phyloP scores from a whole-genome alignment of 2,113 vertebrate species.

The Hypomesus transpacificus region DNA sequence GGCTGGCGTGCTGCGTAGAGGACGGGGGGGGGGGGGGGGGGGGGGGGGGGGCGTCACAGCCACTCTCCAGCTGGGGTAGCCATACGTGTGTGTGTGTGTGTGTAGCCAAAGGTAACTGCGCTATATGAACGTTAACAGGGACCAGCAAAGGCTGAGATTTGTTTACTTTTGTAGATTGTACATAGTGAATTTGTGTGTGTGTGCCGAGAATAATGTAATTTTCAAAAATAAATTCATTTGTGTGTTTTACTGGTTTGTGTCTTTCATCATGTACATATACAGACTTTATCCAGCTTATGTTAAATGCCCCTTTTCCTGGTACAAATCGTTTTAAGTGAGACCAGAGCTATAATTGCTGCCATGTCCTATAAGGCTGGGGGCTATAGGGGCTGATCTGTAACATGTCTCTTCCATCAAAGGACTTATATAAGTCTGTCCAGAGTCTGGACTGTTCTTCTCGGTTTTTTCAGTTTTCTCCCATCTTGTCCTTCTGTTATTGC shows the following conservation, averaged over 20 bases:
- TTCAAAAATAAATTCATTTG: neutral
- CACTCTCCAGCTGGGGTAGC: neutral
- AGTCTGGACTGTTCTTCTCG: no score
- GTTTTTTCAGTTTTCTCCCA: no score
- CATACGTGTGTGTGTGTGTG: conserved; percentile 5
- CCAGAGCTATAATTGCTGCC: neutral
- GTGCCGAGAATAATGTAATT: neutral
- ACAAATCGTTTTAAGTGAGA: neutral
- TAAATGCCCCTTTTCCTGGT: neutral
- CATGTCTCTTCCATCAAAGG: no score
- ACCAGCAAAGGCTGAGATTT: neutral
- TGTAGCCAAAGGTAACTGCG: conserved; percentile 19
- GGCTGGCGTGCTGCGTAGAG: neutral
- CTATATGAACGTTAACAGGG: neutral
- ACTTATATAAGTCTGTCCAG: no score
- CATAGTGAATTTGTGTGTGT: neutral
- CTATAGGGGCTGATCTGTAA: no score
- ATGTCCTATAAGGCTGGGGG: neutral
- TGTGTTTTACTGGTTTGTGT: neutral
- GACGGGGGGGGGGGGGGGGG: neutral
- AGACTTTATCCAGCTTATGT: neutral
- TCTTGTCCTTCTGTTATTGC: neutral
- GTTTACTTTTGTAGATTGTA: conserved; percentile 13
- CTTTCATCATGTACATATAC: neutral
- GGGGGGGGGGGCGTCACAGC: neutral